Evolutionary conservation across 2,888 invertebrate genomes (phyloP).

Genomic region (Lasioglossum malachurum): DNA sequence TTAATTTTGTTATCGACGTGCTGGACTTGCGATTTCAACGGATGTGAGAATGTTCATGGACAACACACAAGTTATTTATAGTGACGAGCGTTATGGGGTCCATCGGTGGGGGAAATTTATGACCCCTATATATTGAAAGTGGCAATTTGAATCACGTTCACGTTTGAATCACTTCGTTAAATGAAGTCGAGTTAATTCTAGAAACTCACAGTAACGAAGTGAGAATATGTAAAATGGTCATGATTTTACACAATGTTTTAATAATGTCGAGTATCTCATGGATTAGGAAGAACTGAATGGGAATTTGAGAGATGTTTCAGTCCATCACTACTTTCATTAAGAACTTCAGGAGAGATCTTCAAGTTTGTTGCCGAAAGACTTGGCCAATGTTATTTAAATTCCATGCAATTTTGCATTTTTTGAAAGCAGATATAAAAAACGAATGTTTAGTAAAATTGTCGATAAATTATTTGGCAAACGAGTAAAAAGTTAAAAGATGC

Average conservation of each 20-base stretch:
- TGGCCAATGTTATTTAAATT: neutral
- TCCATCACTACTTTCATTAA: neutral
- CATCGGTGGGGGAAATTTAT: neutral
- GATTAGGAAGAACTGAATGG: neutral
- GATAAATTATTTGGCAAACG: neutral
- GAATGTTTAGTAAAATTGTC: neutral
- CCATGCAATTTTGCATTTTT: neutral
- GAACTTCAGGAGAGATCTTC: neutral
- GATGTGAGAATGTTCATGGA: neutral
- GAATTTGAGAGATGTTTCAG: neutral
- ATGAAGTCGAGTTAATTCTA: neutral
- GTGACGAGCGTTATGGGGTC: neutral
- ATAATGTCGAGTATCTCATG: neutral
- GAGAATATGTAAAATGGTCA: neutral
- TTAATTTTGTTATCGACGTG: slow-evolving; percentile 22
- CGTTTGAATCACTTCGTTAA: neutral
- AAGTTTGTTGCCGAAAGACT: neutral
- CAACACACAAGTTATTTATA: neutral
- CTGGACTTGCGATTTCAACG: neutral
- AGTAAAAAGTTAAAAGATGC: neutral
- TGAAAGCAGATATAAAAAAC: neutral
- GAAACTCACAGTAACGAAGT: neutral
- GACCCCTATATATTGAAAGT: neutral
- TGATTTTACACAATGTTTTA: neutral
- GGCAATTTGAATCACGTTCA: neutral